Evolutionary conservation across 2,113 vertebrate genomes (phyloP).

Genomic region (Epinephelus moara): DNA sequence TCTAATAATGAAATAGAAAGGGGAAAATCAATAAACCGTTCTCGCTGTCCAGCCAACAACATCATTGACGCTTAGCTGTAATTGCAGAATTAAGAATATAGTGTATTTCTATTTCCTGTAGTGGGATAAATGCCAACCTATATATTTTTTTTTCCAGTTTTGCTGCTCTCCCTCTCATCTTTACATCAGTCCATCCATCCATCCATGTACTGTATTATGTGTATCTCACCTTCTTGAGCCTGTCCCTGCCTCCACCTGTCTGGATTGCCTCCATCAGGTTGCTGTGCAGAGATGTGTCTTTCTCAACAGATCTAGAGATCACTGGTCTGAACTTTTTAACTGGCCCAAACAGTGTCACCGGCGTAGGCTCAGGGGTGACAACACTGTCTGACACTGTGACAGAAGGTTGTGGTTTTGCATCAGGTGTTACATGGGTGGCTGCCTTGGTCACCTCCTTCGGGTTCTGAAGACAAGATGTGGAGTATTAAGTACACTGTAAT

Average conservation of each 20-base stretch:
- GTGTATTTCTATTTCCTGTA: not conserved
- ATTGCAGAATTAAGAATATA: not conserved
- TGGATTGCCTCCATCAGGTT: conserved; percentile 96
- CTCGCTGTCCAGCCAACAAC: not conserved
- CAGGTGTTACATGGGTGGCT: conserved; percentile 13
- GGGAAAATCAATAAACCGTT: not conserved
- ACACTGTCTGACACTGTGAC: conserved; percentile 34
- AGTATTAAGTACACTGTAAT: conserved; percentile 12
- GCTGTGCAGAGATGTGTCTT: conserved; percentile 90
- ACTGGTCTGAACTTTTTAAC: conserved; percentile 93
- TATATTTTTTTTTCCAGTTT: not conserved
- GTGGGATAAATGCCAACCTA: not conserved
- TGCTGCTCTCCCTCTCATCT: not conserved
- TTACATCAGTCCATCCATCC: not conserved
- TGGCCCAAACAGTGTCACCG: conserved; percentile 88
- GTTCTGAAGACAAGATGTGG: conserved; percentile 43
- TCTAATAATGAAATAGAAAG: conserved; percentile 75
- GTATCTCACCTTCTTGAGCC: conserved; percentile 91
- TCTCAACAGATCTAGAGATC: conserved; percentile 86
- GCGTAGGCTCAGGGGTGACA: conserved; percentile 41
- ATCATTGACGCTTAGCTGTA: not conserved
- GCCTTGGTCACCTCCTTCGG: conserved; percentile 14
- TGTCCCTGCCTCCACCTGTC: conserved; percentile 86
- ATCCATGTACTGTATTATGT: not conserved
- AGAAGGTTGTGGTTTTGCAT: conserved; percentile 59